These are phyloP conservation scores for Caenorhabditis afra DNA, from an alignment of 2,888 invertebrate genomes.

Conservation along the genomic window DNA sequence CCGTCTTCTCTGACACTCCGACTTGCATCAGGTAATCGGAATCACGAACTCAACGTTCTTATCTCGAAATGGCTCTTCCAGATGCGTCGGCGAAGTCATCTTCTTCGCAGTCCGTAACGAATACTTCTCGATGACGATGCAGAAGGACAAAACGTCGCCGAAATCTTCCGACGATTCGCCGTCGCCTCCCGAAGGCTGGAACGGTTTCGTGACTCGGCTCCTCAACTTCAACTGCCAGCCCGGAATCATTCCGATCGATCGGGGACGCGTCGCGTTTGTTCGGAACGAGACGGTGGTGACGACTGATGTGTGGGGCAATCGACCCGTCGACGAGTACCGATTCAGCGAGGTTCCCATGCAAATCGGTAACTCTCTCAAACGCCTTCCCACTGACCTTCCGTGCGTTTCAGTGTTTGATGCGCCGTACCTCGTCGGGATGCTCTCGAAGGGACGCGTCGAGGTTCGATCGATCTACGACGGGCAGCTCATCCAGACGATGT, in stretches of 20 bases:
- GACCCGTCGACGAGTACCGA: slow-evolving; percentile 36
- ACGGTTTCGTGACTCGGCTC: slow-evolving; percentile 35
- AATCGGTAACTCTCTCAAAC: slow-evolving; percentile 30
- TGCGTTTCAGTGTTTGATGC: slow-evolving; percentile 88
- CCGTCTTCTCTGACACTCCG: slow-evolving; percentile 54
- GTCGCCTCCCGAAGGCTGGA: slow-evolving; percentile 39
- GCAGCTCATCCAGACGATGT: slow-evolving; percentile 88
- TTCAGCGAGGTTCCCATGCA: slow-evolving; percentile 53
- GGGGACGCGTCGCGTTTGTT: slow-evolving; percentile 44
- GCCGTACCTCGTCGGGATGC: slow-evolving; percentile 90
- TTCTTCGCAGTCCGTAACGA: slow-evolving; percentile 61
- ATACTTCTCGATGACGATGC: slow-evolving; percentile 62
- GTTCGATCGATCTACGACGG: slow-evolving; percentile 90
- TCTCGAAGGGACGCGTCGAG: slow-evolving; percentile 88
- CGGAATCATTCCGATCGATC: slow-evolving; percentile 48
- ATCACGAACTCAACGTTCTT: slow-evolving; percentile 18
- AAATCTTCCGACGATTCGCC: slow-evolving; percentile 1
- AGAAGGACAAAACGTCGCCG: slow-evolving; percentile 20
- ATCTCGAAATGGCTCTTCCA: too few relatives aligned
- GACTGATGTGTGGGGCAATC: slow-evolving; percentile 39
- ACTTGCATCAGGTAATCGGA: slow-evolving; percentile 43
- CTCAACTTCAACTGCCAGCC: slow-evolving; percentile 50
- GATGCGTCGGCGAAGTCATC: slow-evolving; percentile 60
- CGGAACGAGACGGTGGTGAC: slow-evolving; percentile 52
- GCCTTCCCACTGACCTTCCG: too few relatives aligned